Base-by-base conservation (phyloP, 2,888 invertebrate genomes). In the Ectropis crepuscularia region DNA sequence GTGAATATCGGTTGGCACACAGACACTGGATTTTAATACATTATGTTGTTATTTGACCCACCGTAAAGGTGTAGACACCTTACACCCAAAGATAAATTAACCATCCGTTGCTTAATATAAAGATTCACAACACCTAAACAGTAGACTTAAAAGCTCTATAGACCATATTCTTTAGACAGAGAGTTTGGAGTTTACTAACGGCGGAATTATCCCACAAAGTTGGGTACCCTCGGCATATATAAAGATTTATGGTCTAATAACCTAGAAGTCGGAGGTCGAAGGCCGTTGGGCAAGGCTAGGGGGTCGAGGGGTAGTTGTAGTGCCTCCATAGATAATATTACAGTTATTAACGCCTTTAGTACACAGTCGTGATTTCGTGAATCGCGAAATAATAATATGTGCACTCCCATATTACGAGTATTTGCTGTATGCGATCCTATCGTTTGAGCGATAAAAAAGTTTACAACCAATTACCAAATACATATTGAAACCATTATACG, bases 171-270 rank as follows among this genome's bases (percentile, higher is more conserved):
- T 45, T 55, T 39, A 51, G 50, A 55, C 37, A 62, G 36, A 58
- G 51, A 60, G 50, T 57, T 54, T 50, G 5, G 16, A 53, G 48
- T 60, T 53, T 65, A 48, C 63, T 54, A 65, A 60, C 64, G 60
- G 53, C 57, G 39, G 49, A 65, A 65, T 65, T 65, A 65, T 65
- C 60, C 53, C 60, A 41, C 53, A 53, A 61, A 65, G 53, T 54
- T 37, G 38, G 51, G 53, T 48, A 49, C 36, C 36, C 68, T 68
- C 74, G 72, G 76, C 69, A 74, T 77, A 78, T 77, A 82, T 76
- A 76, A 74, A 78, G 83, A 83, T 83, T 83, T 84, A 83, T 80
- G 71, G 74, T 62, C 76, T 82, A 81, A 83, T 83, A 83, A 83
- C 76, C 73, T 68, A 75, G 67, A 72, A 74, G 71, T 74, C 72